phyloP scores from a whole-genome alignment of 1,140 invertebrate genomes.

The Meteorus sp. region DNA sequence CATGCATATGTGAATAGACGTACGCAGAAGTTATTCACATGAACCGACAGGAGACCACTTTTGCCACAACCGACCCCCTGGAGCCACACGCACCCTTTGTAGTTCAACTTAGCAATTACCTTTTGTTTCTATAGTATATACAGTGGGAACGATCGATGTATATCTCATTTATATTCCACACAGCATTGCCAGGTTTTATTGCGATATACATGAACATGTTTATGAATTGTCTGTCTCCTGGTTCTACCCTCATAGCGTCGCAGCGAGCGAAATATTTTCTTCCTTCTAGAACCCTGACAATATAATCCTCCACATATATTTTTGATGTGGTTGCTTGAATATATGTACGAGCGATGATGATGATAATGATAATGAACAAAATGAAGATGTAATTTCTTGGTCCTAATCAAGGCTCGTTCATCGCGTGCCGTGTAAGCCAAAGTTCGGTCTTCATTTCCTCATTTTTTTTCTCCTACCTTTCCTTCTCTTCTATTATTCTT shows the following conservation, averaged over 20 bases:
- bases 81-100: slow-evolving; percentile 16
- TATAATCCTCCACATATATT: too few relatives aligned
- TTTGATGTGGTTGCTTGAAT: too few relatives aligned
- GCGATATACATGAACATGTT: neutral
- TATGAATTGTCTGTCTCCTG: neutral
- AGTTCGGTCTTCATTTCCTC: neutral
- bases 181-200: neutral
- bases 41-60: slow-evolving; percentile 2
- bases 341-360: too few relatives aligned
- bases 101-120: slow-evolving; percentile 12
- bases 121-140: too few relatives aligned
- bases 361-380: neutral
- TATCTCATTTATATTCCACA: slow-evolving; percentile 12
- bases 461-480: neutral
- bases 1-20: neutral
- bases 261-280: neutral
- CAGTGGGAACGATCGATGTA: neutral
- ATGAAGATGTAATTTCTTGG: slow-evolving; percentile 8
- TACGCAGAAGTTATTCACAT: neutral
- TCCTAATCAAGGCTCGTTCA: slow-evolving; percentile 17
- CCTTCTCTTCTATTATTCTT: neutral
- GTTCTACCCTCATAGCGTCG: too few relatives aligned
- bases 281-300: too few relatives aligned
- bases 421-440: slow-evolving; percentile 23
- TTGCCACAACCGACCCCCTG: slow-evolving; percentile 5